Conservation (phyloP, 2,797 vertebrate species). For the Gastrophryne carolinensis region DNA sequence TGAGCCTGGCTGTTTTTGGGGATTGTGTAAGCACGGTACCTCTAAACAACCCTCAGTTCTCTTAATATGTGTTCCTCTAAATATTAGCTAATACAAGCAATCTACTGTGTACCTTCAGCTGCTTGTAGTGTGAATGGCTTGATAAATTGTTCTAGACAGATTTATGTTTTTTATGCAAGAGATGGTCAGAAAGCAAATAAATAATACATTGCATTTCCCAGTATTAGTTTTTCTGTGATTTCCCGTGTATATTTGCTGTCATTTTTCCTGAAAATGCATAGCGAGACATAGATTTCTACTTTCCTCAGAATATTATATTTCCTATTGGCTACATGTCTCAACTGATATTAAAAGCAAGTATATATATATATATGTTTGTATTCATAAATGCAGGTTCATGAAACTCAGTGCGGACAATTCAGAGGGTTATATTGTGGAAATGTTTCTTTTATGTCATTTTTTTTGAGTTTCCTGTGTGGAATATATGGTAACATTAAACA, state of each 20-base stretch:
- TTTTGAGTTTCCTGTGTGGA: background rate
- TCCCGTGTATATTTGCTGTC: conserved; percentile 39
- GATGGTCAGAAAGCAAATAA: conserved; percentile 36
- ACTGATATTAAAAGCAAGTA: conserved; percentile 26
- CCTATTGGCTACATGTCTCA: conserved; percentile 17
- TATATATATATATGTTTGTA: conserved; percentile 17
- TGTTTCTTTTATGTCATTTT: conserved; percentile 26
- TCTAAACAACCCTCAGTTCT: background rate
- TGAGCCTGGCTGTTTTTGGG: conserved; percentile 59
- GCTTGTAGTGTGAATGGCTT: background rate
- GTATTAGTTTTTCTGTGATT: conserved; percentile 28
- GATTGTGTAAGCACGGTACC: conserved; percentile 58
- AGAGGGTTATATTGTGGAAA: conserved; percentile 13
- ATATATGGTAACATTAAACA: too few species aligned
- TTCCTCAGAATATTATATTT: conserved; percentile 27
- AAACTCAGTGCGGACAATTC: conserved; percentile 9
- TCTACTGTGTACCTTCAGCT: background rate
- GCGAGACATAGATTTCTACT: conserved; percentile 20
- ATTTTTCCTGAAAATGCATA: conserved; percentile 27
- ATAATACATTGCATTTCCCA: conserved; percentile 28
- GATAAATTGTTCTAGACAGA: conserved; percentile 42
- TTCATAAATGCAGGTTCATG: conserved; percentile 32
- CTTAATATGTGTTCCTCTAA: conserved; percentile 18
- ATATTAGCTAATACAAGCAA: conserved; percentile 8
- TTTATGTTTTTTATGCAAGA: conserved; percentile 26